Evolutionary conservation across 2,797 vertebrate genomes (phyloP), one percentile per base, ranked within the genome.

Genomic region (Chrysocyon brachyurus): DNA sequence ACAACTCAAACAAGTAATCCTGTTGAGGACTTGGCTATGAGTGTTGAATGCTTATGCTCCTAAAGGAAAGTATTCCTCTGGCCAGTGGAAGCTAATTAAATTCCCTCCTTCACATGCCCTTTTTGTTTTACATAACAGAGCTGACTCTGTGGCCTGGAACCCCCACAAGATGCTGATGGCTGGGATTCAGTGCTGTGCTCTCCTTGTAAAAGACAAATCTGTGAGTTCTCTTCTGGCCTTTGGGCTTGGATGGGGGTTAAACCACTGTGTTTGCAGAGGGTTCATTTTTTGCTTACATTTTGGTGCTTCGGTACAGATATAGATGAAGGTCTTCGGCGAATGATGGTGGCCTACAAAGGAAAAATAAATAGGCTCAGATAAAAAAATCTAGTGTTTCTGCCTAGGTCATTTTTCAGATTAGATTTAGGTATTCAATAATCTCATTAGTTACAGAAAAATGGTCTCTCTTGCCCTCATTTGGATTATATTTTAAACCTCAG

Each of bases 101-200:
- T 82, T 7, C 15, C 56, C 36, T 66, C 21, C 66, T 28, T 19
- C 5, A 46, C 52, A 26, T 81, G 26, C 52, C 24, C 31, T 31
- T 87, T 64, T 15, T 91, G 73, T 70, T 97, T 56, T 77, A 88
- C 88, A 73, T 83, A 2, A 5, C 77, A 99, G 99, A 97, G 99
- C 99, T 54, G 98, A 99, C 98, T 99, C 99, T 12, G 99, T 99
- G 9, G 99, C 99, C 83, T 99, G 99, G 99, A 99, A 99, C 98
- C 99, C 99, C 46, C 99, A 99, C 97, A 99, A 99, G 98, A 99
- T 99, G 99, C 97, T 99, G 90, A 99, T 99, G 99, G 99, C 99
- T 6, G 98, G 99, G 86, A 98, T 99, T 95, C 99, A 99, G 97
- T 99, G 99, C 98, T 99, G 98, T 86, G 99, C 99, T 92, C 99